Conservation (phyloP, 2,113 vertebrate genomes). For the Actenoides hombroni region DNA sequence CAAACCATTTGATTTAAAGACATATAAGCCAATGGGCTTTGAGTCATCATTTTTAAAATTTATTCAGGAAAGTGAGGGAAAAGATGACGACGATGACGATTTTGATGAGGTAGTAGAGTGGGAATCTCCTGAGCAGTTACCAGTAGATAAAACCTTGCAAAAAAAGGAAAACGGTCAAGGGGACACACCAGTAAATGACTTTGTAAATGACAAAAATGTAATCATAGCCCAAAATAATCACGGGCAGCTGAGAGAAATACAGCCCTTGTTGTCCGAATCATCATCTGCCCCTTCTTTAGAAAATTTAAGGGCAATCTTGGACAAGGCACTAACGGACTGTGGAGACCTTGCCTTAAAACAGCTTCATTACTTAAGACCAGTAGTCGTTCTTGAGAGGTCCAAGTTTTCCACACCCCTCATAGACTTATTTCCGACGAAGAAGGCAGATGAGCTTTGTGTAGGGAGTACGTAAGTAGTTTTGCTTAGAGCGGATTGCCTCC, state of each 20-base stretch:
- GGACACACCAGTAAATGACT: conserved; percentile 34
- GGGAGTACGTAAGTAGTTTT: conserved; percentile 83
- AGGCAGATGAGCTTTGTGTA: conserved; percentile 87
- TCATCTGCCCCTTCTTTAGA: conserved; percentile 83
- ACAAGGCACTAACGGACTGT: conserved; percentile 93
- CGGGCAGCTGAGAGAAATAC: conserved; percentile 75
- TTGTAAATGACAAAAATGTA: conserved; percentile 80
- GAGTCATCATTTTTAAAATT: conserved; percentile 96
- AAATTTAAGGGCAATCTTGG: conserved; percentile 91
- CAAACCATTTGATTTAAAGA: conserved; percentile 84
- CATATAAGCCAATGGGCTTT: conserved; percentile 93
- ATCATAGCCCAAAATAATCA: conserved; percentile 74
- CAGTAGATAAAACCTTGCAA: conserved; percentile 36
- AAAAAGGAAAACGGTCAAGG: conserved; percentile 54
- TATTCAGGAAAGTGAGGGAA: conserved; percentile 90
- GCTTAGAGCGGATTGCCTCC: conserved; percentile 72
- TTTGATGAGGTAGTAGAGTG: conserved; percentile 73
- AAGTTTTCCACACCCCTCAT: conserved; percentile 85
- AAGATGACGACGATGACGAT: conserved; percentile 72
- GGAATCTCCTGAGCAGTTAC: conserved; percentile 70
- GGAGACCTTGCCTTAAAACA: conserved; percentile 98
- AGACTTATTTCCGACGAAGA: conserved; percentile 89
- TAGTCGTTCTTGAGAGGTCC: conserved; percentile 94
- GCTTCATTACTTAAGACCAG: conserved; percentile 95
- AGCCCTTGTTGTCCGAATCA: conserved; percentile 81